Evolutionary conservation across 2,797 vertebrate species (phyloP).

Genomic region (Tolypeutes matacus): DNA sequence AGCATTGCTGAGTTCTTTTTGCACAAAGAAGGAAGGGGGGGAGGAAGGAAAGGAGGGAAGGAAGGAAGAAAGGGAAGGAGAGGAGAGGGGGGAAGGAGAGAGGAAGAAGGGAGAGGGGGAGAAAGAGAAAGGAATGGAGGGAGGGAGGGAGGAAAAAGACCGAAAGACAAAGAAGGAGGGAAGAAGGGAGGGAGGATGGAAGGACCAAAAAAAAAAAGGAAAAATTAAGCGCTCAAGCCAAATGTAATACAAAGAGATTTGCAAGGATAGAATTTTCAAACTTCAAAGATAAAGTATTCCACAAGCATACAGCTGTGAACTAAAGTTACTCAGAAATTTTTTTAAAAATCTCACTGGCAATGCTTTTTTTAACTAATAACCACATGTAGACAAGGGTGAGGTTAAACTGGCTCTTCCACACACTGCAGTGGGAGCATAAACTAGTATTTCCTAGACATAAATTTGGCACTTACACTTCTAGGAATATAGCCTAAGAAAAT

Average conservation of each 20-base stretch:
- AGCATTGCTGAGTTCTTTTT: no score
- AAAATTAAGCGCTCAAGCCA: not conserved
- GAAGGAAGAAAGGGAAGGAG: no score
- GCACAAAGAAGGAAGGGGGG: no score
- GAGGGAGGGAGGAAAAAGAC: no score
- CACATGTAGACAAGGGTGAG: not conserved
- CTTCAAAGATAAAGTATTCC: not conserved
- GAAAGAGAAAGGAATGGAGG: no score
- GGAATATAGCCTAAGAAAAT: not conserved
- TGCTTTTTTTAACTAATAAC: not conserved
- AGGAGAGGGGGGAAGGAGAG: no score
- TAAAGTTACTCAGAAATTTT: not conserved
- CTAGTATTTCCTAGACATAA: constrained; percentile 9
- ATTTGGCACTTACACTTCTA: not conserved
- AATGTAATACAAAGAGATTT: constrained; percentile 4
- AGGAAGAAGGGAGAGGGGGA: no score
- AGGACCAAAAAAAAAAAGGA: no score
- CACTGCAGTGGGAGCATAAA: not conserved
- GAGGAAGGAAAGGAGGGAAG: no score
- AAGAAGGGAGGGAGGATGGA: no score
- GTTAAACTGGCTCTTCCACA: not conserved
- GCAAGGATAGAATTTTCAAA: not conserved
- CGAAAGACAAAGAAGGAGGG: no score
- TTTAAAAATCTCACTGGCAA: not conserved
- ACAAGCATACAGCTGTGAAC: not conserved